These are phyloP conservation scores for Oenanthe melanoleuca DNA, from an alignment of 2,113 vertebrate species.

Conservation along the genomic window DNA sequence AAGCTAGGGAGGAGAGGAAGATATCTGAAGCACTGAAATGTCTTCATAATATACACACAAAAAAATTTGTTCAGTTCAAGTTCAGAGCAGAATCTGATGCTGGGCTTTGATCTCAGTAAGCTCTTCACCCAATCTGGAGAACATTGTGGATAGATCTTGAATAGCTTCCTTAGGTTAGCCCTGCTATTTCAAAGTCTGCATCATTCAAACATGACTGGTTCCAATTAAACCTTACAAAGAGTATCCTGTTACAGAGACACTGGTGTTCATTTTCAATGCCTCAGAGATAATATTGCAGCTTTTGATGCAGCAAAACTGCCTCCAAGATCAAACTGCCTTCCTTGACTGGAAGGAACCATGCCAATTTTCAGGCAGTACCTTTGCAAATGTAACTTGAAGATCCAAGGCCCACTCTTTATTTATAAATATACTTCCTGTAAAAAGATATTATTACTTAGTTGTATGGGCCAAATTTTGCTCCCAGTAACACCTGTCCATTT, in stretches of 20 bases:
- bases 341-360: constrained; percentile 44
- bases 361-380: constrained; percentile 61
- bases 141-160: neutral
- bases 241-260: constrained; percentile 72
- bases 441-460: constrained; percentile 48
- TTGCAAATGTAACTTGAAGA: constrained; percentile 62
- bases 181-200: constrained; percentile 58
- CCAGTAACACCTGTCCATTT: neutral
- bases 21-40: neutral
- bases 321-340: constrained; percentile 31
- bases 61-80: constrained; percentile 6
- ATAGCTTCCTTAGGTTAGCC: constrained; percentile 10
- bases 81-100: constrained; percentile 18
- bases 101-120: constrained; percentile 59
- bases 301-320: constrained; percentile 65
- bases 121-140: constrained; percentile 47
- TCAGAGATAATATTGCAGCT: constrained; percentile 71
- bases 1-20: neutral
- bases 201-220: constrained; percentile 59
- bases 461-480: constrained; percentile 35
- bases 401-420: constrained; percentile 21
- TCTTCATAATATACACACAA: neutral
- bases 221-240: constrained; percentile 68
- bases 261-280: constrained; percentile 71
- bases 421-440: constrained; percentile 62